Base-by-base conservation (phyloP, 2,113 vertebrate species). In the Plestiodon gilberti region DNA sequence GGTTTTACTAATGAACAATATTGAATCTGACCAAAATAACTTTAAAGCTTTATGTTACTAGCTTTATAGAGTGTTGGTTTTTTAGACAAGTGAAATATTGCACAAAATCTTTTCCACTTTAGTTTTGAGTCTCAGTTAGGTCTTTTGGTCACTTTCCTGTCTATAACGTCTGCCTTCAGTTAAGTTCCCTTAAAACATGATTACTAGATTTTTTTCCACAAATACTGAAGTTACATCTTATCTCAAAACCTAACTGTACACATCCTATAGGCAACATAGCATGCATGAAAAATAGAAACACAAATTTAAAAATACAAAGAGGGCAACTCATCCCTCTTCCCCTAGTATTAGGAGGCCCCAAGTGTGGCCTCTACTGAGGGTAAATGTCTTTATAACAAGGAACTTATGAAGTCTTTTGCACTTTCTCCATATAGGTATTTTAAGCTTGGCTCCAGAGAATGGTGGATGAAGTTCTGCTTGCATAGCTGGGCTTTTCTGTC, bases 111-210 rank as follows among this genome's bases (percentile, higher is more conserved):
- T 93, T 91, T 88, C 77, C 9, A 85, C 1, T 1, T 22, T 0
- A 9, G 92, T 83, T 30, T 92, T 57, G n/a, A n/a, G 91, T 87
- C 88, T 91, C 84, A 86, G 83, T 90, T 69, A 85, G 86, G 89
- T 89, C 18, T 71, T 71, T 38, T 71, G 70, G 33, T 73, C 35
- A 73, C 20, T 13, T 6, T 55, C 52, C 52, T 55, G 6, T 55
- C 52, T 55, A 13, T 13, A 55, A 55, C 6, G n/a, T n/a, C 13
- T 55, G 13, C 52, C 52, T 13, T 55, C 13, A 8, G 52, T 22
- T 22, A 73, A 38, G 35, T 40, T 40, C 9, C 5, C 13, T n/a
- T n/a, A 2, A 1, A 25, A 6, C 28, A 11, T 5, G 30, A 13
- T 6, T n/a, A 25, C 30, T 67, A 67, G 2, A 55, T 9, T 30